Percentiles rank a stretch among this genome's conserved stretches.
Evolutionary conservation across 1,140 invertebrate species (phyloP).

Genomic region (Dufourea novaeangliae): DNA sequence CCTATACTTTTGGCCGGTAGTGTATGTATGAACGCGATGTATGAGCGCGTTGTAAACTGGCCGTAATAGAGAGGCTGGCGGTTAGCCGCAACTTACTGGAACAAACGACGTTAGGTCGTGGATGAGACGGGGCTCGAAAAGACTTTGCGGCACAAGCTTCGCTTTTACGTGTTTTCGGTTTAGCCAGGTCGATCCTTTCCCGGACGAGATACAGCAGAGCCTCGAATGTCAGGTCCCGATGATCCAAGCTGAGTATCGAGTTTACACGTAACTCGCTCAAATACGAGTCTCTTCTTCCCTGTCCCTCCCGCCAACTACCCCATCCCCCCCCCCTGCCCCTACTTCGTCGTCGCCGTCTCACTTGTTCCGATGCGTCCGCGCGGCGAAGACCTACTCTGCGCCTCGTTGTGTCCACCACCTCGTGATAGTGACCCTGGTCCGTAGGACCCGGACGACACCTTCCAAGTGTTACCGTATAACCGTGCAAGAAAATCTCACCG

Average conservation of each 20-base stretch:
- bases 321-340: constrained; percentile 1
- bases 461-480: constrained; percentile 72
- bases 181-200: constrained; percentile 12
- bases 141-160: constrained; percentile 3
- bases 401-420: constrained; percentile 41
- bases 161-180: constrained; percentile 5
- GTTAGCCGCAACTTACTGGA: constrained; percentile 30
- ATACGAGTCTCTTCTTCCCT: constrained; percentile 30
- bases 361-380: constrained; percentile 10
- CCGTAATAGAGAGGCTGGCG: constrained; percentile 13
- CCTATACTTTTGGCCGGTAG: background rate
- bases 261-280: constrained; percentile 57
- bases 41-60: constrained; percentile 7
- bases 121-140: background rate
- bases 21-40: background rate
- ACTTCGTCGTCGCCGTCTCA: background rate
- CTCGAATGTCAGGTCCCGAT: constrained; percentile 61
- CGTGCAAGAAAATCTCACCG: constrained; percentile 69
- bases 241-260: constrained; percentile 62
- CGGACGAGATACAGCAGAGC: constrained; percentile 5
- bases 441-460: constrained; percentile 70
- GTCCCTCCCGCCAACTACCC: background rate
- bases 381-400: constrained; percentile 61
- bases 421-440: constrained; percentile 57
- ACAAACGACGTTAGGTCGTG: constrained; percentile 1